A percentile compares a stretch with the other conserved stretches of the same genome.
phyloP scores from a whole-genome alignment of 1,140 invertebrate species.

The Venturia canescens region DNA sequence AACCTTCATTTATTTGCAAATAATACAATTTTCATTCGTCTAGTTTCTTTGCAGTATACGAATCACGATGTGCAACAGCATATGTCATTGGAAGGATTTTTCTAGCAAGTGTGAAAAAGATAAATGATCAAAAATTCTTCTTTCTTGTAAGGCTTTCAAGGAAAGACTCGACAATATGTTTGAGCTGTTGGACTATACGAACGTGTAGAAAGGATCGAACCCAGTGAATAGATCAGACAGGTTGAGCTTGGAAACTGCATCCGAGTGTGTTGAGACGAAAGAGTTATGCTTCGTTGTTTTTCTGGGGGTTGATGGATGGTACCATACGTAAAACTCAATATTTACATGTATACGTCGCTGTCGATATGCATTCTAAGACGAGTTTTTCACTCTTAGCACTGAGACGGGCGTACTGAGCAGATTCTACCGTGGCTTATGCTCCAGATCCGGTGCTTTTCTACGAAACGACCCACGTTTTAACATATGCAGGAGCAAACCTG shows the following conservation, averaged over 20 bases:
- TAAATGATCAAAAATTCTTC: neutral
- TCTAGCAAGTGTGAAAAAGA: neutral
- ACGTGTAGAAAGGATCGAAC: neutral
- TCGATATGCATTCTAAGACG: neutral
- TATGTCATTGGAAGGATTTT: too few relatives aligned
- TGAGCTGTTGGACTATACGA: neutral
- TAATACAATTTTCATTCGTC: too few relatives aligned
- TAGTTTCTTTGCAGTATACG: too few relatives aligned
- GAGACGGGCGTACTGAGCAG: neutral
- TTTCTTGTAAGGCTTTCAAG: neutral
- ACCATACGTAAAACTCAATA: constrained; percentile 63
- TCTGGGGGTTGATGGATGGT: constrained; percentile 69
- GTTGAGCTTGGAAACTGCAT: constrained; percentile 66
- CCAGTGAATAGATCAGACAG: constrained; percentile 39
- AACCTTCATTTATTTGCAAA: too few relatives aligned
- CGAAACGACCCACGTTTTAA: constrained; percentile 52
- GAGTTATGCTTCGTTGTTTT: constrained; percentile 69
- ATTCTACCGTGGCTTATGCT: neutral
- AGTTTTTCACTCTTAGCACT: neutral
- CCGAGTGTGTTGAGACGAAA: constrained; percentile 68
- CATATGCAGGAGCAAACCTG: constrained; percentile 9
- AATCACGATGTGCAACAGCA: too few relatives aligned
- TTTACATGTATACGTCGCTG: neutral
- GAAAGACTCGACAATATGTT: constrained; percentile 1
- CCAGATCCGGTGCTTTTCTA: neutral